These are phyloP conservation scores for Callipepla squamata DNA, from an alignment of 2,113 vertebrate genomes.

Conservation along the genomic window DNA sequence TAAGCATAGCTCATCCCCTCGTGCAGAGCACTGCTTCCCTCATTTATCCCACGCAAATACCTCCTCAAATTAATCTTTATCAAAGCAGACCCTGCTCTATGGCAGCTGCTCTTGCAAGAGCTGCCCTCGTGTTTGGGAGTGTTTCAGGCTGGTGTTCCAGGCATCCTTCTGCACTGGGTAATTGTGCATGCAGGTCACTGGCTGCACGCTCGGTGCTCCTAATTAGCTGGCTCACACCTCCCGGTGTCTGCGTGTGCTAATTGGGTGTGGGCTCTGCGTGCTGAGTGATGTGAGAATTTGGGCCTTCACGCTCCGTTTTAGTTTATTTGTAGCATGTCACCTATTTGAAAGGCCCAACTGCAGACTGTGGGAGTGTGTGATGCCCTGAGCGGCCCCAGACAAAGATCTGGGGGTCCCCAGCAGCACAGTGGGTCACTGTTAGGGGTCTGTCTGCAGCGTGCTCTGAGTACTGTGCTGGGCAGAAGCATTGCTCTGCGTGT, in stretches of 20 bases:
- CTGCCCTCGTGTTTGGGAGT: background rate
- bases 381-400: background rate
- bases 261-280: background rate
- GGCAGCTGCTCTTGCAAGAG: background rate
- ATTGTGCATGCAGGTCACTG: background rate
- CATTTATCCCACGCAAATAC: accelerated
- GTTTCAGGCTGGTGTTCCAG: background rate
- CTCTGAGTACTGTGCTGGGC: accelerated
- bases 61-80: accelerated
- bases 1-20: background rate
- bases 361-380: background rate
- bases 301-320: background rate
- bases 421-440: accelerated
- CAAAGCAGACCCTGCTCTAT: background rate
- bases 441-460: background rate
- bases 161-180: background rate
- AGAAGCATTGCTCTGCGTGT: background rate
- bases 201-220: background rate
- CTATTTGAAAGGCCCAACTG: background rate
- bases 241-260: background rate
- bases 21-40: background rate
- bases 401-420: accelerated
- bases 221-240: background rate
- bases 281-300: background rate
- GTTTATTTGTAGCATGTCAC: background rate